Base-by-base conservation (phyloP, 2,113 vertebrate genomes). In the Pogona vitticeps region DNA sequence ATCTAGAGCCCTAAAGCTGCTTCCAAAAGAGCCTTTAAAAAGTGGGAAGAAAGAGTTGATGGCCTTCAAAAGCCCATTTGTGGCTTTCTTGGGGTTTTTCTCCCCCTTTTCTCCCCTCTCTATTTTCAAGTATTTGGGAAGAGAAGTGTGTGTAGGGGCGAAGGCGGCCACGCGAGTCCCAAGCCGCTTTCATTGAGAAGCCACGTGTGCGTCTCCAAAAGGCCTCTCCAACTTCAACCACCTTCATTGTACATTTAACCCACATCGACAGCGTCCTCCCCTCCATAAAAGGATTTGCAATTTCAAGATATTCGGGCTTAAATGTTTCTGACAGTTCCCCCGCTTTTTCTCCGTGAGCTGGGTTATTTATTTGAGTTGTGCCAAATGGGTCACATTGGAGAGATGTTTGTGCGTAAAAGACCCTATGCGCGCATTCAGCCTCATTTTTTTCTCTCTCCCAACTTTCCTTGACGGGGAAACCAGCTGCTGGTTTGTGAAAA, bases 401-500 rank as follows among this genome's bases (percentile, higher is more conserved):
- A 99, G 98, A 98, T 98, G 98, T 98, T 98, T 98, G 98, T 97
- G 98, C 98, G 98, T 97, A 99, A 99, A 52, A 99, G 98, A 98
- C 97, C 97, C 97, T 98, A 98, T 98, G 98, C 98, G 98, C 98
- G 98, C 98, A 99, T 99, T 99, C 98, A 99, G 98, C 97, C 98
- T 98, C 98, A 98, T 98, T 98, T 99, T 97, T 97, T 98, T 99
- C 97, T 97, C 98, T 98, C 72, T 40, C 98, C 98, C 98, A 99
- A 99, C 98, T 99, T 99, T 99, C 98, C 98, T 99, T 98, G 98
- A 99, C 98, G 98, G 98, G 98, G 98, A 99, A 99, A 99, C 98
- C 99, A 99, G 98, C 99, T 99, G 99, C 99, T 99, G 98, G 98
- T 99, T 97, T 98, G 98, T 99, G 99, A 99, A 99, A 99, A 99